Evolutionary conservation across 2,113 vertebrate genomes (phyloP).

Genomic region (Thalassarche chlororhynchos): DNA sequence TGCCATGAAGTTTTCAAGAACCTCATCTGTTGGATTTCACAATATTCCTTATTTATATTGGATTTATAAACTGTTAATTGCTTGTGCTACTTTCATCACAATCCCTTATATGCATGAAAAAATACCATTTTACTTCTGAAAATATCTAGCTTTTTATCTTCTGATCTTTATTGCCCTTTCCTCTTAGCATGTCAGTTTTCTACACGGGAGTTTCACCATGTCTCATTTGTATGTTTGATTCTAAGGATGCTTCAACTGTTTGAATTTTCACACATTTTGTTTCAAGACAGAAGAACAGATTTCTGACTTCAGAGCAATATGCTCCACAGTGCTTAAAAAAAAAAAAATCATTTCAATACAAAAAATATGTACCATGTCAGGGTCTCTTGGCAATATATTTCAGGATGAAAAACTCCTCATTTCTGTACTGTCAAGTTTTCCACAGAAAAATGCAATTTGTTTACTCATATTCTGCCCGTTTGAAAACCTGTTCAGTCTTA

Average conservation of each 20-base stretch:
- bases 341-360: neutral
- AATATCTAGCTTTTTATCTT: neutral
- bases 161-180: neutral
- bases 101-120: neutral
- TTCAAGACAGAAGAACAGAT: neutral
- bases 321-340: neutral
- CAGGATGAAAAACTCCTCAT: neutral
- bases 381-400: neutral
- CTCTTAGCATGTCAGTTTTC: neutral
- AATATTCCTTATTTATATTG: neutral
- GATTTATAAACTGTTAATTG: neutral
- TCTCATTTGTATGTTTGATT: neutral
- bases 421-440: neutral
- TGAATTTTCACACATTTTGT: neutral
- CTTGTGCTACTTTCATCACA: neutral
- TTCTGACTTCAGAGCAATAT: neutral
- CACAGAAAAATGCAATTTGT: neutral
- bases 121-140: neutral
- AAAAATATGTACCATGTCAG: neutral
- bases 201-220: neutral
- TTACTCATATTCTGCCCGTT: neutral
- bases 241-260: neutral
- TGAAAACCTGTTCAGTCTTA: neutral
- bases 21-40: neutral
- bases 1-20: neutral